Conservation (phyloP, 1,140 invertebrate species). For the Alviniconcha marisindica region DNA sequence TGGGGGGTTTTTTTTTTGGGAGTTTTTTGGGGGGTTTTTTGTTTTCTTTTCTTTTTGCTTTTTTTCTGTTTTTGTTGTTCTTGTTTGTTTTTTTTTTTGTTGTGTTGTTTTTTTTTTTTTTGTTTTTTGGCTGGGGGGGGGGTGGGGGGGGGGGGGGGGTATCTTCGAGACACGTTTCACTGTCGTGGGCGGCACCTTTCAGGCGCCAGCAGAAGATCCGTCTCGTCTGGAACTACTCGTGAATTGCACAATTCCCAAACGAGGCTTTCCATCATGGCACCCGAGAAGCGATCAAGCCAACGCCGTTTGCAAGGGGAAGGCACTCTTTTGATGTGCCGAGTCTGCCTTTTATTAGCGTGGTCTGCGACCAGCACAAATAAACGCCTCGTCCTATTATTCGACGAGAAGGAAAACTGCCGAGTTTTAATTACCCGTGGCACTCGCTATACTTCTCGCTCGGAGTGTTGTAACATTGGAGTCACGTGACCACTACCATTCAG, state of each 20-base stretch:
- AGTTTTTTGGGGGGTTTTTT: too few species aligned
- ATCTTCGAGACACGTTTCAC: not conserved
- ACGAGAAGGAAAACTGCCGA: not conserved
- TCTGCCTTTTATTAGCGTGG: conserved; percentile 20
- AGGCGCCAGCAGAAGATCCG: not conserved
- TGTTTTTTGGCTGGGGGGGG: too few species aligned
- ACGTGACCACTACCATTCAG: not conserved
- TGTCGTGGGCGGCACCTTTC: not conserved
- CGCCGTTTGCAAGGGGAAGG: not conserved
- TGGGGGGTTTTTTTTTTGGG: too few species aligned
- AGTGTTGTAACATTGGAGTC: not conserved
- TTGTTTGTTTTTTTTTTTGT: too few species aligned
- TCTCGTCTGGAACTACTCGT: not conserved
- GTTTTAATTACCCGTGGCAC: conserved; percentile 13
- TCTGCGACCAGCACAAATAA: conserved; percentile 11
- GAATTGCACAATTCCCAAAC: not conserved
- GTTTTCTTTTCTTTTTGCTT: too few species aligned
- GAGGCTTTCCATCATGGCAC: not conserved
- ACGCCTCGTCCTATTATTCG: conserved; percentile 21
- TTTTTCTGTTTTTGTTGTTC: too few species aligned
- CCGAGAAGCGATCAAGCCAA: not conserved
- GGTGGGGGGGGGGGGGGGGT: too few species aligned
- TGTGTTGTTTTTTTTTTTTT: too few species aligned
- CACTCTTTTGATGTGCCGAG: conserved; percentile 13
- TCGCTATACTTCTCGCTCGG: not conserved